A percentile compares a stretch with the other conserved stretches of the same genome.
These are phyloP conservation scores for Arothron firmamentum DNA, from an alignment of 2,113 vertebrate genomes.

Conservation along the genomic window DNA sequence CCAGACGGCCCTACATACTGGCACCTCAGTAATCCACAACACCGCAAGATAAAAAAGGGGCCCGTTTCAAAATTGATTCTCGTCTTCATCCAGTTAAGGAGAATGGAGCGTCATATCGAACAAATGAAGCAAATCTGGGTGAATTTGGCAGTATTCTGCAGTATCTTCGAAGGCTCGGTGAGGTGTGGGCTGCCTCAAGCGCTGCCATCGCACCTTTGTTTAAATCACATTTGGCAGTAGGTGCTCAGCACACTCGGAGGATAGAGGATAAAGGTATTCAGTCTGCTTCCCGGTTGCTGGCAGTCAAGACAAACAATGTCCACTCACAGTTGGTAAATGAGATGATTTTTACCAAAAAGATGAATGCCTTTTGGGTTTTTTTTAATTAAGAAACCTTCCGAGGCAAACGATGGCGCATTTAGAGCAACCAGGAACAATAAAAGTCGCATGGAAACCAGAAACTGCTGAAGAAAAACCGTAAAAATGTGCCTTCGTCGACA, in stretches of 20 bases:
- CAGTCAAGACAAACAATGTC: constrained; percentile 55
- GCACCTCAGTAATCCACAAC: constrained; percentile 24
- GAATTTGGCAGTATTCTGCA: constrained; percentile 29
- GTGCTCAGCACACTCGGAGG: constrained; percentile 10
- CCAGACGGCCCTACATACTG: background rate
- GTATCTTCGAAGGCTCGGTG: constrained; percentile 14
- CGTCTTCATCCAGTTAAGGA: constrained; percentile 34
- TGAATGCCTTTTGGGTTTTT: too few relatives aligned
- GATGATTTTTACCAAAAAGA: too few relatives aligned
- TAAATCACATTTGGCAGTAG: constrained; percentile 51
- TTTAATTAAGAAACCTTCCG: background rate
- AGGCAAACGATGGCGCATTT: constrained; percentile 26
- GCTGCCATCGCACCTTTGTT: constrained; percentile 45
- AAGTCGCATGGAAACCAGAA: background rate
- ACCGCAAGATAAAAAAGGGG: constrained; percentile 42
- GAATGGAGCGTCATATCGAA: constrained; percentile 17
- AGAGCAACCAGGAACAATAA: constrained; percentile 17
- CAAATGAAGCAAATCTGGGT: constrained; percentile 21
- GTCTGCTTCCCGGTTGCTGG: constrained; percentile 58
- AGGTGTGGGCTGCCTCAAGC: constrained; percentile 42
- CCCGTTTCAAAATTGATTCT: constrained; percentile 26
- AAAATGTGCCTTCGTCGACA: background rate
- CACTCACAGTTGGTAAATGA: constrained; percentile 44
- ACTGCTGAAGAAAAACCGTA: background rate
- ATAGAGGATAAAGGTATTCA: constrained; percentile 36